Conservation (phyloP, 2,113 vertebrate species). For the Eptesicus fuscus region DNA sequence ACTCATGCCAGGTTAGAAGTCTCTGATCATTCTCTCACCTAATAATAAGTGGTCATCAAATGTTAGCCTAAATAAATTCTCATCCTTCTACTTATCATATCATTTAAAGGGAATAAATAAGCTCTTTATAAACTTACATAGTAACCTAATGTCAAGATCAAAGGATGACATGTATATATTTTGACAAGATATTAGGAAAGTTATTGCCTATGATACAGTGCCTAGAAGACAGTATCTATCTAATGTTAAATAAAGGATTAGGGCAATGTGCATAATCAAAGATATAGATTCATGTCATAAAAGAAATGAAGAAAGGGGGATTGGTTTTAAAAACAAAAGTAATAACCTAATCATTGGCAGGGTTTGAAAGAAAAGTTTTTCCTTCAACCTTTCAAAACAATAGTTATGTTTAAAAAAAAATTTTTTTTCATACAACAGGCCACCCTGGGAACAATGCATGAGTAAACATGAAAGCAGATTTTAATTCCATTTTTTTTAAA, state of each 20-base stretch:
- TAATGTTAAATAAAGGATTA: background rate
- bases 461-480: background rate
- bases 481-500: background rate
- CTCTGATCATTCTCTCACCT: background rate
- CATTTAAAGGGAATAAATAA: background rate
- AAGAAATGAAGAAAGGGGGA: background rate
- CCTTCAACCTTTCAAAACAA: conserved; percentile 1
- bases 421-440: background rate
- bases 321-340: no score
- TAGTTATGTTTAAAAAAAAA: background rate
- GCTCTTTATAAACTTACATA: background rate
- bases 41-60: background rate
- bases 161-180: background rate
- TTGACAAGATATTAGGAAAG: background rate
- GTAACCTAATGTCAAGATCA: background rate
- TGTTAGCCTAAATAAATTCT: background rate
- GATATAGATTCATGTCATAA: background rate
- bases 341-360: no score
- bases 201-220: background rate
- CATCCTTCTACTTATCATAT: conserved; percentile 9
- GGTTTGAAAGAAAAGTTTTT: background rate
- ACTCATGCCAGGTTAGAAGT: background rate
- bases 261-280: background rate
- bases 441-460: background rate
- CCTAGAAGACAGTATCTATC: background rate